Base-by-base conservation (phyloP, 2,113 vertebrate genomes). In the Jacana jacana region DNA sequence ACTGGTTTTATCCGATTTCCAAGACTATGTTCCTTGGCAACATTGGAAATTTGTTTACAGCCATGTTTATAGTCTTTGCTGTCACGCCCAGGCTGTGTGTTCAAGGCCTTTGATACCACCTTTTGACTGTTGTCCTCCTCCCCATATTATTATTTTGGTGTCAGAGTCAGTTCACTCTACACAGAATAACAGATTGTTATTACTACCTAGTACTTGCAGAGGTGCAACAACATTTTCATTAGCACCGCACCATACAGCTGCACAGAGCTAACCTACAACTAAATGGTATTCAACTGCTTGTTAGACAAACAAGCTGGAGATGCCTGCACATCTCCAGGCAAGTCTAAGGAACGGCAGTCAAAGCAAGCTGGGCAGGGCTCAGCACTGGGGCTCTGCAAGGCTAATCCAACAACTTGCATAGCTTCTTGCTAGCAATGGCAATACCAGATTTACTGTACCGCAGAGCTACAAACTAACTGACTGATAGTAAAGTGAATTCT, bases 381-480 rank as follows among this genome's bases (percentile, higher is more conserved):
- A 68, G 31, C 22, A 46, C 1, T 1, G 6, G 6, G 35, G 9
- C 58, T 35, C 70, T 18, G 14, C n/a, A 52, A 13, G 63, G 33
- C 9, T 55, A 17, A 42, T 23, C 12, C 4, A 31, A 40, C 4
- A 31, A 40, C 4, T 4, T 17, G 58, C 4, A 0, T 13, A 19
- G 9, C 14, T 57, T 60, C 52, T 40, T 48, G 12, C 23, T 27
- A 33, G 7, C 9, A 55, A 11, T 2, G 14, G 6, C 31, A 82
- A 28, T 70, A 35, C 14, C 20, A 54, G 63, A 68, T 58, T 57
- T 51, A 60, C 42, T 46, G 31, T 25, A 63, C 28, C 4, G 0
- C 10, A 42, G 17, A 78, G 11, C 60, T 79, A 31, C 40, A 33
- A 44, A 28, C 15, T 17, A 64, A 42, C 10, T 5, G 11, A 42